Base-by-base conservation (phyloP, 2,113 vertebrate genomes). In the Platysteira castanea region DNA sequence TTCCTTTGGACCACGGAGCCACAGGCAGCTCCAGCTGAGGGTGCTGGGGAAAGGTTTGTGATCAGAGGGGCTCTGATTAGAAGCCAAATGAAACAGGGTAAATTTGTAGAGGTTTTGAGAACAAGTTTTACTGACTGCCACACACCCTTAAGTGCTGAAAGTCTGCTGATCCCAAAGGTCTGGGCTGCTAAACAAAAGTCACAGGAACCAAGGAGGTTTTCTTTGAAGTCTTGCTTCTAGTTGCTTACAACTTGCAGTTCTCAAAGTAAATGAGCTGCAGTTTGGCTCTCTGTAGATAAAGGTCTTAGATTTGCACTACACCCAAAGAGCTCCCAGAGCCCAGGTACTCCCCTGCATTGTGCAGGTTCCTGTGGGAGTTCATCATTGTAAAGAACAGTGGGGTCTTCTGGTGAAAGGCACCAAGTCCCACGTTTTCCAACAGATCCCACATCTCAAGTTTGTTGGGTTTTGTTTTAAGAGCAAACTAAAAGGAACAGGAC, bases 201-300 rank as follows among this genome's bases (percentile, higher is more conserved):
- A 90, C 21, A 73, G 35, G 17, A 79, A 35, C 50, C 78, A 85
- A 54, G 27, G 39, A 27, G 15, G 9, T 65, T 85, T 79, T 30
- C 87, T 91, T 46, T 73, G 59, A 91, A 87, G 37, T 50, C 46
- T 82, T 68, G 28, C 23, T 79, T 89, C 53, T 35, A 47, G 77
- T 39, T 94, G 61, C 49, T 91, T 77, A 61, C 22, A 74, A 37
- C 23, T 49, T 46, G 16, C 31, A 77, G 24, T 31, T 52, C 63
- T 53, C 67, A 86, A 33, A 61, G 5, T 37, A 61, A 90, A 86
- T 2, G 33, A 96, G 75, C 57, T 68, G 82, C 83, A 79, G 78
- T 42, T 96, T 87, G 87, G 35, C 33, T 84, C 84, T 84, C 69
- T 87, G 52, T 69, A 94, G 87, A 84, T 85, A 79, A 76, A 95